Base-by-base conservation (phyloP, 1,140 invertebrate species). In the Zaprionus kolodkinae region DNA sequence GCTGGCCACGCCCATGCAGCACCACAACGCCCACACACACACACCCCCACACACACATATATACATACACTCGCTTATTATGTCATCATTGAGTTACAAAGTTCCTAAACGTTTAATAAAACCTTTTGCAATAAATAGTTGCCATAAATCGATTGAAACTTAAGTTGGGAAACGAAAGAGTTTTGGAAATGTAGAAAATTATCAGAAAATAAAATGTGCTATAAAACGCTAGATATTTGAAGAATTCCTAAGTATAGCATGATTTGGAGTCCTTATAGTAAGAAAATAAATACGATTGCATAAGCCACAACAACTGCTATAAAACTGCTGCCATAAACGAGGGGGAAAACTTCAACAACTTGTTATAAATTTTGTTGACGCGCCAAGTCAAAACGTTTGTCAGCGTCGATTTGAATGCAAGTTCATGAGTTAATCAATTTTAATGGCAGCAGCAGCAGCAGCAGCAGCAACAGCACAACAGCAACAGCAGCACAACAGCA, bases 351-450 rank as follows among this genome's bases (percentile, higher is more conserved):
- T 56, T 45, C 15, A 59, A 85, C 73, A 85, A 78, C 67, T 85
- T 81, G 78, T 81, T 86, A 78, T 81, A 81, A 85, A 86, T 86
- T 87, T 82, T 76, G 72, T 85, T 87, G 83, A 86, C 83, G 86
- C 83, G 79, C 86, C 86, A 81, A 86, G 78, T 86, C 83, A 82
- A 86, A 86, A 76, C 83, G 79, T 76, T 85, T 87, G 70, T 77
- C 60, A 86, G 81, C 82, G 75, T 78, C 81, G 78, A 81, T 86
- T 86, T 86, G 83, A 87, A 82, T 87, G 82, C 82, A 79, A 76
- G 83, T 87, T 86, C 83, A 86, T 87, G 83, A 86, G 83, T 87
- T 87, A 87, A 86, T 86, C 83, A 87, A 86, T 79, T 86, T 86
- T 74, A 84, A 83, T 83, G 80, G 69, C 64, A 54, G 15, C 72